phyloP scores from a whole-genome alignment of 2,888 invertebrate species.

The Thysanoteuthis rhombus region DNA sequence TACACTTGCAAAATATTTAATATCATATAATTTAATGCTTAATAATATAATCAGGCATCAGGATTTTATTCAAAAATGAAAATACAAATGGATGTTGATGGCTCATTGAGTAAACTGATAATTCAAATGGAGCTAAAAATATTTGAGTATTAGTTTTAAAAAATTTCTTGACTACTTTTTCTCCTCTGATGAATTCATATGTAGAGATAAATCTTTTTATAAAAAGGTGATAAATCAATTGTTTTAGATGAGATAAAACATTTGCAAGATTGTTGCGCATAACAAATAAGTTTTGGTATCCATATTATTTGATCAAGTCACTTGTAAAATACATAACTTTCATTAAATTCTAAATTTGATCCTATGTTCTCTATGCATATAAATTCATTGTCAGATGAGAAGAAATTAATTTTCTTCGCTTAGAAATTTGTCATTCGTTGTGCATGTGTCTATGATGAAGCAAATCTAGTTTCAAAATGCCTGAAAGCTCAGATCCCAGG shows the following conservation, averaged over 20 bases:
- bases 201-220: no score
- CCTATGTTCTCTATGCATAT: neutral
- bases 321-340: neutral
- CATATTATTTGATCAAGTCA: neutral
- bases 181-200: no score
- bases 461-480: no score
- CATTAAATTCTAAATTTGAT: neutral
- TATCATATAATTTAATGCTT: neutral
- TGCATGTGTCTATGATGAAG: no score
- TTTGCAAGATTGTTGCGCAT: no score
- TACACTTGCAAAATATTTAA: neutral
- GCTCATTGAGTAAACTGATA: neutral
- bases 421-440: no score
- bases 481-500: no score
- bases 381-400: neutral
- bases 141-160: neutral
- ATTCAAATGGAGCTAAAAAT: neutral
- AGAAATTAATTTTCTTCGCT: neutral
- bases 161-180: no score
- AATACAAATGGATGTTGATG: neutral
- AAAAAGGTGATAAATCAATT: no score
- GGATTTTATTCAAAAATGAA: neutral
- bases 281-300: no score
- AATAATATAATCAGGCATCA: no score
- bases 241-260: no score